These are phyloP conservation scores for Notamacropus eugenii DNA, from an alignment of 2,797 vertebrate genomes.

Conservation along the genomic window DNA sequence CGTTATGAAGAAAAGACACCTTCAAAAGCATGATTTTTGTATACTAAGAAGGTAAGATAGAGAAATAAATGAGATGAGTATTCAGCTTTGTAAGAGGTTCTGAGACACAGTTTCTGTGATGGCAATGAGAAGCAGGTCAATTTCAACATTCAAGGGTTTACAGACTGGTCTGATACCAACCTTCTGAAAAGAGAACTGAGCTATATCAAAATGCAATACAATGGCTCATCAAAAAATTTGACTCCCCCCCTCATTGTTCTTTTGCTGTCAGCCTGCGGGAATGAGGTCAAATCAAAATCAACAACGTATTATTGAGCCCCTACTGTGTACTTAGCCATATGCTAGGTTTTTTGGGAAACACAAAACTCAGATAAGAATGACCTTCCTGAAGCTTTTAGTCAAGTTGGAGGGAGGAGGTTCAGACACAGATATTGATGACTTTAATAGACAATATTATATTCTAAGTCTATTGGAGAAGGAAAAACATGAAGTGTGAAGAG, in stretches of 20 bases:
- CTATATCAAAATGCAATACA: background rate
- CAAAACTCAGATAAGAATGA: background rate
- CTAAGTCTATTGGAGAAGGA: background rate
- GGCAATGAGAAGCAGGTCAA: background rate
- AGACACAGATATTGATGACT: background rate
- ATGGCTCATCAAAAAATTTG: background rate
- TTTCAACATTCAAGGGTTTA: background rate
- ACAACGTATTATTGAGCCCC: background rate
- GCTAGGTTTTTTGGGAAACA: background rate
- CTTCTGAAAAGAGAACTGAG: background rate
- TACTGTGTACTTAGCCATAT: background rate
- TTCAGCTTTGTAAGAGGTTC: background rate
- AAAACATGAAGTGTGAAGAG: background rate
- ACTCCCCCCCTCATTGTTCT: background rate
- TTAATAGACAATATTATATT: background rate
- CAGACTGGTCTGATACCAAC: background rate
- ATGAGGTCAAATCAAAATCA: background rate
- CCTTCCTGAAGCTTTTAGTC: background rate
- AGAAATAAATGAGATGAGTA: no score
- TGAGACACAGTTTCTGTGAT: background rate
- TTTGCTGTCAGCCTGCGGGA: background rate
- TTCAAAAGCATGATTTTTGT: background rate
- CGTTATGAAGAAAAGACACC: background rate
- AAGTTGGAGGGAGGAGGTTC: background rate
- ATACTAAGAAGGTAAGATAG: background rate